Percentiles rank a stretch among this genome's conserved stretches.
Evolutionary conservation across 1,140 invertebrate species (phyloP).

Genomic region (Apolygus lucorum): DNA sequence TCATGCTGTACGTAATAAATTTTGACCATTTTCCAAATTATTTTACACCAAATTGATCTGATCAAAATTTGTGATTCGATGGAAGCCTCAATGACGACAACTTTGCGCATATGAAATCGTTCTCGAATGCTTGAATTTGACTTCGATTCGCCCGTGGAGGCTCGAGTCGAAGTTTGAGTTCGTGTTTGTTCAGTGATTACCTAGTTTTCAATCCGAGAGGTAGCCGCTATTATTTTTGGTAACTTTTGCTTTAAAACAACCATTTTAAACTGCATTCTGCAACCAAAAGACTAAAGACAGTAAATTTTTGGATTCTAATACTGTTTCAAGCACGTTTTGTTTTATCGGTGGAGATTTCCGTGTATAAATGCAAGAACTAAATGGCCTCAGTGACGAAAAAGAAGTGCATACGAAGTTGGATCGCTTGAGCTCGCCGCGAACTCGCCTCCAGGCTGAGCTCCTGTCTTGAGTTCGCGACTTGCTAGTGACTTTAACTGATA

Average conservation of each 20-base stretch:
- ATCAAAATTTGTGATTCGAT: too few species aligned
- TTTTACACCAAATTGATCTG: too few species aligned
- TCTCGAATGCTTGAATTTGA: not conserved
- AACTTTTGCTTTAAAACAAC: not conserved
- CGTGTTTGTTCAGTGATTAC: not conserved
- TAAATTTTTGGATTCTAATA: too few species aligned
- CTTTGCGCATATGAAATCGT: slow-evolving; percentile 2
- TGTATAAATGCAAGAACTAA: too few species aligned
- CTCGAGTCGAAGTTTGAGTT: slow-evolving; percentile 4
- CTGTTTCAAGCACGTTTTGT: too few species aligned
- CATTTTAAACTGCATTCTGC: not conserved
- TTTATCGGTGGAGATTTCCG: too few species aligned
- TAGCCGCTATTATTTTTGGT: not conserved
- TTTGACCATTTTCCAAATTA: too few species aligned
- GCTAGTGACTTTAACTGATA: not conserved
- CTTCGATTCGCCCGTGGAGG: not conserved
- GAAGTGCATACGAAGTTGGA: slow-evolving; percentile 9
- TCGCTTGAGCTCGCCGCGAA: not conserved
- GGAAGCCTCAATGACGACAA: not conserved
- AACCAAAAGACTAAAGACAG: too few species aligned
- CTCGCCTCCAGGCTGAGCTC: slow-evolving; percentile 1
- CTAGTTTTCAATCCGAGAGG: slow-evolving; percentile 10
- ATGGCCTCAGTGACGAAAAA: not conserved
- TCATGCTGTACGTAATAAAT: too few species aligned
- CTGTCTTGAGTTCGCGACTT: not conserved